Evolutionary conservation across 2,113 vertebrate species (phyloP), one percentile per base, ranked within the genome.

Genomic region (Pomatostomus ruficeps): DNA sequence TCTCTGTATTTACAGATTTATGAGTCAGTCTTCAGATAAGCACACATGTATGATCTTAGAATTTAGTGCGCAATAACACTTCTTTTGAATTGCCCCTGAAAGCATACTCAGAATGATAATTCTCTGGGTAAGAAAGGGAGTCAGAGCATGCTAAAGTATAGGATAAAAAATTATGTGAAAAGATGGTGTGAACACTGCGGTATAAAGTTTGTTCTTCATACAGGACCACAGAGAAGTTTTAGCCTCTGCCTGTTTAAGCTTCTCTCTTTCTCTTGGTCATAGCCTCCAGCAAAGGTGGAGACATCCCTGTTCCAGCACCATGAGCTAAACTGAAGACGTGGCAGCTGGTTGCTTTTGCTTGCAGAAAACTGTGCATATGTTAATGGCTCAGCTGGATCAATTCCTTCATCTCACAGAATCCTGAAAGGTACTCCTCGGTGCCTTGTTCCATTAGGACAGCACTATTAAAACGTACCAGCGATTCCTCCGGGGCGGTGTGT

Each of bases 371-470:
- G 26, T 31, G 46, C 78, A 33, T 91, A 55, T 46, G 21, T 35
- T 58, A 81, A 78, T 91, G 43, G 49, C 67, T 88, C 51, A 83
- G 46, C 88, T 85, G 75, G 77, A 91, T 75, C 36, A 23, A 82
- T 76, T 85, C 83, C 87, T 82, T 66, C 71, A 62, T 61, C 87
- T 85, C 78, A 70, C 42, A 43, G 15, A 52, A 61, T 85, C 61
- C 40, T 65, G 58, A 67, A 61, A 90, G 67, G 62, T 91, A 58
- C 81, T 91, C 79, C 58, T 61, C 61, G 91, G 73, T 73, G 58
- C 71, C 81, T 85, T 40, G 58, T 81, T 92, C 73, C 79, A 55
- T 72, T 84, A 89, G 76, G 54, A 48, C 23, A 73, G 63, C 79
- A 18, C 72, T 59, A 57, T 85, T 71, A 91, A 95, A 91, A 91